Conservation (phyloP, 2,888 invertebrate species). For the Oasisia sp. region DNA sequence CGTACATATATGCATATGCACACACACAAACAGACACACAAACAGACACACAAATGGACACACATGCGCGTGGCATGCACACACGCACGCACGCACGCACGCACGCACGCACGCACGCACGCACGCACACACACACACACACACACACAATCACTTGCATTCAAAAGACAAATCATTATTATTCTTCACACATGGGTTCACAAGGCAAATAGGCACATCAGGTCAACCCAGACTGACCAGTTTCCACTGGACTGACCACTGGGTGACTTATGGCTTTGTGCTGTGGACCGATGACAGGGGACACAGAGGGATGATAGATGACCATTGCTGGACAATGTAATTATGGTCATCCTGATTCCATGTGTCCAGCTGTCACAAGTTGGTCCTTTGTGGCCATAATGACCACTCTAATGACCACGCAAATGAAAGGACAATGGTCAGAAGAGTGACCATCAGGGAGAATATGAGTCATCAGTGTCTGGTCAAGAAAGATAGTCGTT, state of each 20-base stretch:
- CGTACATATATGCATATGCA: no score
- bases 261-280: constrained; percentile 17
- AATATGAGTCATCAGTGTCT: neutral
- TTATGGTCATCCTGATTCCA: constrained; percentile 12
- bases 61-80: no score
- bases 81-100: no score
- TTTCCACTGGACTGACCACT: neutral
- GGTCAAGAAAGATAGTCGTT: no score
- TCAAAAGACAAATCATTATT: no score
- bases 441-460: neutral
- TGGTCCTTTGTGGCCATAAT: constrained; percentile 6
- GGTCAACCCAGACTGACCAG: neutral
- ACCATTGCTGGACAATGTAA: neutral
- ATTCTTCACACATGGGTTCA: neutral
- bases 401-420: constrained; percentile 3
- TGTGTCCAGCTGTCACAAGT: constrained; percentile 5
- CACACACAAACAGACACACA: no score
- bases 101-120: no score
- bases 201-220: neutral
- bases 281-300: neutral
- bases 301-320: neutral
- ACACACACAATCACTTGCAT: no score
- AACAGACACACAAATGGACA: no score
- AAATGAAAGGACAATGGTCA: constrained; percentile 17
- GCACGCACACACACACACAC: no score